Base-by-base conservation (phyloP, 2,797 vertebrate genomes). In the Pangasius krempfi region DNA sequence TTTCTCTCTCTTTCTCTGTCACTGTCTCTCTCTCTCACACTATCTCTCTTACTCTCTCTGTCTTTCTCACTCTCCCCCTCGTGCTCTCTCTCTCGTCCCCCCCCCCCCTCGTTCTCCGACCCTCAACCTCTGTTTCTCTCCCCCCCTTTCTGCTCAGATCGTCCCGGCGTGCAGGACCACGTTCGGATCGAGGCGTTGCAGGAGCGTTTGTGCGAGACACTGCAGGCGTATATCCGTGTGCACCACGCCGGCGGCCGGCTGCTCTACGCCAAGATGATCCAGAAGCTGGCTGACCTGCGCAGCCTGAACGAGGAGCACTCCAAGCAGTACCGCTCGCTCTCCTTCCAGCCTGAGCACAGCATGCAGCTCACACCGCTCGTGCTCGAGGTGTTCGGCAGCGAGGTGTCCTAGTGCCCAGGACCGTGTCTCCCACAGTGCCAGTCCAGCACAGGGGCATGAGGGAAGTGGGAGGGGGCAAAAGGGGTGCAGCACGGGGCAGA, bases 251-350 rank as follows among this genome's bases (percentile, higher is more conserved):
- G 97, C 2, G 96, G 97, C 56, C 97, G 96, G 86, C 95, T 98
- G 87, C 96, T 99, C 79, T 99, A 99, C 0, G 97, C 98, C 91
- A 99, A 98, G 95, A 99, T 99, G 98, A 99, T 99, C 96, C 98
- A 99, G 96, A 99, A 99, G 90, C 94, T 99, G 87, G 97, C 98
- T 0, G 98, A 99, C 93, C 96, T 99, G 87, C 96, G 98, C 80
- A 99, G 98, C 95, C 96, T 99, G 85, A 99, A 98, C 0, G 98
- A 99, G 95, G 98, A 99, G 94, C 97, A 99, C 95, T 98, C 98
- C 92, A 97, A 97, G 95, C 98, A 99, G 95, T 99, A 98, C 93
- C 98, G 97, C 92, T 97, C 95, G 16, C 96, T 99, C 62, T 97
- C 98, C 92, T 97, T 95, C 94, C 96, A 95, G 93, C 96, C 96